These are phyloP conservation scores for Lepidurus apus DNA, from an alignment of 1,140 invertebrate genomes.

Conservation along the genomic window DNA sequence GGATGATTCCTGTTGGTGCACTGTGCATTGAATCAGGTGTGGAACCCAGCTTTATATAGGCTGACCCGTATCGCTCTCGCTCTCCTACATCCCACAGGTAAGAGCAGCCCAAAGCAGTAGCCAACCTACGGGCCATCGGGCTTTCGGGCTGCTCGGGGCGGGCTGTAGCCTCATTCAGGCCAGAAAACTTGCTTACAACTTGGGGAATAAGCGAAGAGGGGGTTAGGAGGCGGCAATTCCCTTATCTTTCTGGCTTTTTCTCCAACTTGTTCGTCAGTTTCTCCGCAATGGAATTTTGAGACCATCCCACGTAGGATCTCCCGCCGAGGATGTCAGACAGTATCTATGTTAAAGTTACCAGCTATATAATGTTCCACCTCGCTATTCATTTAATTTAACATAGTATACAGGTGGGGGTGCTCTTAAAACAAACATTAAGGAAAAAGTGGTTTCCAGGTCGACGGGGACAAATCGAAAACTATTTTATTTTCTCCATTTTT, in stretches of 20 bases:
- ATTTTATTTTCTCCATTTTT: not conserved
- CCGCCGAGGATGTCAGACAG: not conserved
- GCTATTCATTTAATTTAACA: not conserved
- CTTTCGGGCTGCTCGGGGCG: conserved; percentile 12
- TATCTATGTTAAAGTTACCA: not conserved
- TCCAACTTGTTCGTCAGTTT: not conserved
- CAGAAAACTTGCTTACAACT: conserved; percentile 13
- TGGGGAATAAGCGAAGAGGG: not conserved
- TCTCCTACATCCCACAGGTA: conserved; percentile 13
- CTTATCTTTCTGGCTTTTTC: conserved; percentile 3
- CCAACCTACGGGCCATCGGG: conserved; percentile 12
- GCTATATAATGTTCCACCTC: not conserved
- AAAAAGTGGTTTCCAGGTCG: conserved; percentile 14
- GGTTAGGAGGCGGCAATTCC: not conserved
- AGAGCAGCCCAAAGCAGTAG: not conserved
- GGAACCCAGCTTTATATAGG: conserved; percentile 14
- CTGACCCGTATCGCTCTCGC: conserved; percentile 8
- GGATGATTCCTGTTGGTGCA: conserved; percentile 8
- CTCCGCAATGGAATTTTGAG: not conserved
- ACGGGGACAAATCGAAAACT: not conserved
- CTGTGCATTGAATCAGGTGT: conserved; percentile 18
- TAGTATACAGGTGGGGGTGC: too few species aligned
- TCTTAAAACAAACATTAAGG: not conserved
- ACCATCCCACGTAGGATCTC: not conserved
- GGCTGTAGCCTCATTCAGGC: conserved; percentile 20